phyloP scores from a whole-genome alignment of 2,113 vertebrate genomes.

The Euleptes europaea region DNA sequence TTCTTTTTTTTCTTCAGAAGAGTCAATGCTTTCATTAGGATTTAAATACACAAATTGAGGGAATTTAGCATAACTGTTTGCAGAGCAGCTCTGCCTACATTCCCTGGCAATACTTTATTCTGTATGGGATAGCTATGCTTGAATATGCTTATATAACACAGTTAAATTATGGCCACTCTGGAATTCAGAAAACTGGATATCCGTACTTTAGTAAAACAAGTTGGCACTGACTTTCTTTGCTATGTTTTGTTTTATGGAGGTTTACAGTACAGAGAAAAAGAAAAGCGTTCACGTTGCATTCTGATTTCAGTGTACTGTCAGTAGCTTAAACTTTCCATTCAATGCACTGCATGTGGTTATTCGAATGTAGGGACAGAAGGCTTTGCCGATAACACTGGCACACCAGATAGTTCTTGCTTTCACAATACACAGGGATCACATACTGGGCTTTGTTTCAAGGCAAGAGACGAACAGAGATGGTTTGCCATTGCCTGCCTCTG shows the following conservation, averaged over 20 bases:
- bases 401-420: background rate
- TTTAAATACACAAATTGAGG: constrained; percentile 24
- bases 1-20: constrained; percentile 1
- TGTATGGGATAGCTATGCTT: constrained; percentile 17
- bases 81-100: constrained; percentile 1
- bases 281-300: background rate
- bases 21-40: constrained; percentile 9
- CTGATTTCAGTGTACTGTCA: background rate
- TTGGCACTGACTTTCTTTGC: background rate
- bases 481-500: no score
- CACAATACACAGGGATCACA: background rate
- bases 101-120: constrained; percentile 18
- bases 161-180: background rate
- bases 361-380: background rate
- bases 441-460: background rate
- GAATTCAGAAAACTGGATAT: constrained; percentile 1
- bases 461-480: no score
- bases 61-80: constrained; percentile 23
- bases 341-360: background rate
- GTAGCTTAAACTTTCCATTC: background rate
- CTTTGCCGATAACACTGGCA: background rate
- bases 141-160: background rate
- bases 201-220: background rate
- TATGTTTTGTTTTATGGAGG: background rate
- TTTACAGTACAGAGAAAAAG: background rate